These are phyloP conservation scores for Poeciliopsis occidentalis DNA, from an alignment of 2,113 vertebrate species.

Conservation along the genomic window DNA sequence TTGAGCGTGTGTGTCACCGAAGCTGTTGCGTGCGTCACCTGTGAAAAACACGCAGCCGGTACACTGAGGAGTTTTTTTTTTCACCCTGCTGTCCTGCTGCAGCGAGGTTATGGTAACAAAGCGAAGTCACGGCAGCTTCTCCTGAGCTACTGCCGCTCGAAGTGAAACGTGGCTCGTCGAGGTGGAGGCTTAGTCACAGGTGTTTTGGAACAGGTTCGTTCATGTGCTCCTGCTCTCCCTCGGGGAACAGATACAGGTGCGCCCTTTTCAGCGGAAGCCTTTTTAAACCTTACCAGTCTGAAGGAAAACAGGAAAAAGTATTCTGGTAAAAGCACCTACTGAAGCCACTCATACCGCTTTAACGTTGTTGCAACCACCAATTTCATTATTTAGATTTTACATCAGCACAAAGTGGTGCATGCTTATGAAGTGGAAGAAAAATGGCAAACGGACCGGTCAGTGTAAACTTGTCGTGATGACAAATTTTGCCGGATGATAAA, in stretches of 20 bases:
- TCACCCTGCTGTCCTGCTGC: conserved; percentile 14
- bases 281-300: conserved; percentile 19
- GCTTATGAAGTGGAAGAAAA: too few relatives aligned
- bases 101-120: conserved; percentile 30
- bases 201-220: conserved; percentile 66
- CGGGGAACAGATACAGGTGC: conserved; percentile 37
- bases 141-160: conserved; percentile 11
- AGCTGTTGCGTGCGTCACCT: conserved; percentile 61
- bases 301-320: conserved; percentile 10
- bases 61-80: not conserved
- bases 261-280: conserved; percentile 24
- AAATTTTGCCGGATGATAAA: too few relatives aligned
- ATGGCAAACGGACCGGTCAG: not conserved
- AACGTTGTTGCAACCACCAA: too few relatives aligned
- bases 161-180: conserved; percentile 53
- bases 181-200: conserved; percentile 61
- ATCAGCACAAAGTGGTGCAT: not conserved
- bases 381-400: not conserved
- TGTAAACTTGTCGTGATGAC: too few relatives aligned
- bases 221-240: conserved; percentile 45
- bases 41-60: not conserved
- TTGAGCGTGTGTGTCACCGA: conserved; percentile 63
- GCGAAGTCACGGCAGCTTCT: conserved; percentile 22
- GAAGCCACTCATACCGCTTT: too few relatives aligned
- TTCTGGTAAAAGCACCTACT: too few relatives aligned